A percentile compares a stretch with the other conserved stretches of the same genome.
Conservation (phyloP, 2,888 invertebrate genomes). For the Griposia aprilina region DNA sequence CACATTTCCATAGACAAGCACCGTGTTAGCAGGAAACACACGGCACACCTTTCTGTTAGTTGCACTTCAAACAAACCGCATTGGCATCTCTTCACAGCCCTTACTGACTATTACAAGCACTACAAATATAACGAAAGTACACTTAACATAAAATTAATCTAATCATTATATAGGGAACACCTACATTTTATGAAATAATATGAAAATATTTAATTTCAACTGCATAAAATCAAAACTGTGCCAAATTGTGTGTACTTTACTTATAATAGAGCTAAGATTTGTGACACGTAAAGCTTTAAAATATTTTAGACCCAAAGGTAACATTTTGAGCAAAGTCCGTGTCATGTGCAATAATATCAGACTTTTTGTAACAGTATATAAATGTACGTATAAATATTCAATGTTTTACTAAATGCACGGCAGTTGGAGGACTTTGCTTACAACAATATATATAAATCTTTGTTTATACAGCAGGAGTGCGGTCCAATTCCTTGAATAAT, state of each 20-base stretch:
- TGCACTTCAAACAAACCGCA: constrained; percentile 49
- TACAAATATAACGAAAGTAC: constrained; percentile 70
- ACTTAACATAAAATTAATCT: constrained; percentile 71
- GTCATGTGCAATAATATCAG: constrained; percentile 46
- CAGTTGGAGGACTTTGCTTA: constrained; percentile 51
- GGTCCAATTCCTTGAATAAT: constrained; percentile 95
- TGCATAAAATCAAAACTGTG: constrained; percentile 58
- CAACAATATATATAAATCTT: constrained; percentile 41
- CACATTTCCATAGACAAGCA: constrained; percentile 52
- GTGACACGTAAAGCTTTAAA: constrained; percentile 47
- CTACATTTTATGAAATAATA: constrained; percentile 55
- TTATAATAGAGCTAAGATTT: constrained; percentile 34
- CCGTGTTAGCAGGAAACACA: constrained; percentile 58
- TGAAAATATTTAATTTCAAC: constrained; percentile 42
- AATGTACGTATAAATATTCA: constrained; percentile 53
- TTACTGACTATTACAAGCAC: constrained; percentile 79
- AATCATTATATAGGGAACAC: constrained; percentile 66
- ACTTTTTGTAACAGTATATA: constrained; percentile 54
- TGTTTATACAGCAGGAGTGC: constrained; percentile 88
- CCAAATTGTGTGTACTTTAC: constrained; percentile 58
- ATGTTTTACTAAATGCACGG: no score
- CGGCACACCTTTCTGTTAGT: constrained; percentile 58
- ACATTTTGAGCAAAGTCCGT: constrained; percentile 56
- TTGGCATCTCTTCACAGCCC: constrained; percentile 79
- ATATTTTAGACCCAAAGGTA: constrained; percentile 45